Conservation (phyloP, 2,888 invertebrate genomes). For the Anagyrus pseudococci region DNA sequence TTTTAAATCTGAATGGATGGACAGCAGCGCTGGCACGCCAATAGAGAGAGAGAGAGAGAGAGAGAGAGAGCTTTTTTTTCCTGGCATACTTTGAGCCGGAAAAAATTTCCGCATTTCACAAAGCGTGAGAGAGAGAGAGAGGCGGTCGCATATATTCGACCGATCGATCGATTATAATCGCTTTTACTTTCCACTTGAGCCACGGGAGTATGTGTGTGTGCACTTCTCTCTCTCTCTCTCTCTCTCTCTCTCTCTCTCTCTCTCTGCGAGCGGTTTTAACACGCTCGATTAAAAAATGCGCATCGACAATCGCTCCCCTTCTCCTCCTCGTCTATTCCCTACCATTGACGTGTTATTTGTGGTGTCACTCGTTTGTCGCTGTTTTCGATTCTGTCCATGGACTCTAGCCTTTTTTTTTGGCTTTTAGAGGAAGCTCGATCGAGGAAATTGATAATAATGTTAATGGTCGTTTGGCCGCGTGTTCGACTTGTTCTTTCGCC, state of each 20-base stretch:
- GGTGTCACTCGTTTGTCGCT: constrained; percentile 2
- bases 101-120: constrained; percentile 38
- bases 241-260: no score
- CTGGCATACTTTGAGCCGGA: constrained; percentile 35
- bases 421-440: not conserved
- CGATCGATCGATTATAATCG: constrained; percentile 38
- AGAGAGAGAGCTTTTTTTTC: constrained; percentile 18
- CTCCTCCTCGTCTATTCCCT: not conserved
- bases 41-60: not conserved
- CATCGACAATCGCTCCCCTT: constrained; percentile 13
- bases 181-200: constrained; percentile 35
- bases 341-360: not conserved
- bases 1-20: constrained; percentile 37
- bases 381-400: not conserved
- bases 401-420: not conserved
- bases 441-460: no score
- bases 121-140: constrained; percentile 1
- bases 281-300: constrained; percentile 37
- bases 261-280: constrained; percentile 16
- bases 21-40: constrained; percentile 5
- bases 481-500: no score
- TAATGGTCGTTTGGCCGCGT: no score
- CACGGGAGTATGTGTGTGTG: not conserved
- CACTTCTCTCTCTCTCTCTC: no score
- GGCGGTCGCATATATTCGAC: not conserved